Evolutionary conservation across 1,140 invertebrate species (phyloP).

Genomic region (Marisa cornuarietis): DNA sequence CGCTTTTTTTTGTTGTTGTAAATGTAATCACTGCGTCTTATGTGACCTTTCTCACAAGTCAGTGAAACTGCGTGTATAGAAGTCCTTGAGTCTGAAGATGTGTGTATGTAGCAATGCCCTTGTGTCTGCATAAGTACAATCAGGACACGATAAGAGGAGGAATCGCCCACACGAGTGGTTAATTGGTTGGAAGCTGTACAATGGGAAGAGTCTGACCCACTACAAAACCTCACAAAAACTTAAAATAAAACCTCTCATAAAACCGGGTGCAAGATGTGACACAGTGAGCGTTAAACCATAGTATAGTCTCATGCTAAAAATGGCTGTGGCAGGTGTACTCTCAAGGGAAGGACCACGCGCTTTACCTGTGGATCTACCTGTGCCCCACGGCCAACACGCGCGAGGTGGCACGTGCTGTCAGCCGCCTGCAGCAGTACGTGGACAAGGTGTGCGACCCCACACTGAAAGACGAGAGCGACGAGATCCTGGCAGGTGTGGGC

Average conservation of each 20-base stretch:
- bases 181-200: too few relatives aligned
- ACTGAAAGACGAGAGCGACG: conserved; percentile 56
- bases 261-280: not conserved
- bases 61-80: conserved; percentile 9
- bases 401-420: conserved; percentile 47
- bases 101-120: not conserved
- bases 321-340: conserved; percentile 51
- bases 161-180: too few relatives aligned
- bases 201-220: not conserved
- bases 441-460: conserved; percentile 54
- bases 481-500: conserved; percentile 62
- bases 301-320: not conserved
- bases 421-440: conserved; percentile 55
- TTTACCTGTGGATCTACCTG: conserved; percentile 63
- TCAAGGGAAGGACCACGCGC: conserved; percentile 58
- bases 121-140: too few relatives aligned
- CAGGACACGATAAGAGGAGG: too few relatives aligned
- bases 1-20: too few relatives aligned
- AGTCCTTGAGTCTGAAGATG: not conserved
- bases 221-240: not conserved
- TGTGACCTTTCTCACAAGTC: too few relatives aligned
- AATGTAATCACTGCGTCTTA: too few relatives aligned
- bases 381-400: conserved; percentile 53
- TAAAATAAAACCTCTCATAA: not conserved
- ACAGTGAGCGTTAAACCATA: not conserved